Percentiles rank a stretch among this genome's conserved stretches.
Evolutionary conservation across 2,113 vertebrate species (phyloP).

Genomic region (Atherinomorus stipes): DNA sequence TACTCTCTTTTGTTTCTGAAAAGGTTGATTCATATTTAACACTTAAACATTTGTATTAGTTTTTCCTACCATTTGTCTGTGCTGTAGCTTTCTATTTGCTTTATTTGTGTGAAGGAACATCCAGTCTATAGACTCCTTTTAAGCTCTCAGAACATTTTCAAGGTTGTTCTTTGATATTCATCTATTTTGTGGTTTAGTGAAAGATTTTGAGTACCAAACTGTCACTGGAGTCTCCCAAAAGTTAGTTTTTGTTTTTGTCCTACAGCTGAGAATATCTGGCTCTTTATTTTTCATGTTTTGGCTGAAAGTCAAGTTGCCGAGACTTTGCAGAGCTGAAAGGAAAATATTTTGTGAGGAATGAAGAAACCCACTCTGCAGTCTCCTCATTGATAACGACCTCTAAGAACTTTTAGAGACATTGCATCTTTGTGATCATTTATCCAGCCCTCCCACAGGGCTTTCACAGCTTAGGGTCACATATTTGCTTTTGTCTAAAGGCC

Average conservation of each 20-base stretch:
- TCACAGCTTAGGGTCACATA: not conserved
- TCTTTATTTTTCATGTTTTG: not conserved
- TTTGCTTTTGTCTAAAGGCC: not conserved
- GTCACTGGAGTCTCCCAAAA: not conserved
- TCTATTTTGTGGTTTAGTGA: not conserved
- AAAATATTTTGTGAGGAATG: slow-evolving; percentile 10
- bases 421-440: slow-evolving; percentile 10
- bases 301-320: slow-evolving; percentile 4
- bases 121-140: not conserved
- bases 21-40: not conserved
- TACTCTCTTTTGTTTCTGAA: not conserved
- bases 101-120: not conserved
- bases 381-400: not conserved
- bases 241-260: slow-evolving; percentile 14
- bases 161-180: slow-evolving; percentile 11
- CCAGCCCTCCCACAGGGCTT: slow-evolving; percentile 26
- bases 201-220: not conserved
- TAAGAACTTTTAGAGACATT: not conserved
- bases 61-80: not conserved
- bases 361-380: not conserved
- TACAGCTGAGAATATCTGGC: not conserved
- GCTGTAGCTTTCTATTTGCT: not conserved
- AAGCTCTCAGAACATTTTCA: slow-evolving; percentile 13
- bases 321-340: not conserved
- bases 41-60: not conserved